Percentiles rank a stretch among this genome's conserved stretches.
phyloP scores from a whole-genome alignment of 2,797 vertebrate genomes.

The Myotis findleyi region DNA sequence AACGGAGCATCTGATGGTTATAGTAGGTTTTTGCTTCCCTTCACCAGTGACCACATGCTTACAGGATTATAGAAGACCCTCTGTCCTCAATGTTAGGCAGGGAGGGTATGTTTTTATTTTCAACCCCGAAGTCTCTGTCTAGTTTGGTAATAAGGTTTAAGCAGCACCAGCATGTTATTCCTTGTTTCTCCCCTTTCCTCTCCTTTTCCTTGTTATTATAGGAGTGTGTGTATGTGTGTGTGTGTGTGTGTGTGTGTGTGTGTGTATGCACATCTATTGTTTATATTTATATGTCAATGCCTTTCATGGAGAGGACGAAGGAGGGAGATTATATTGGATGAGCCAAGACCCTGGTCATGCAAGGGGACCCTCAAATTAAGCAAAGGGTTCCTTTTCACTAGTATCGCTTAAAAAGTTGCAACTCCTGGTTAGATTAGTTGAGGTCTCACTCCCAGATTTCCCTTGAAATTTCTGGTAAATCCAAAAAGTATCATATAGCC shows the following conservation, averaged over 20 bases:
- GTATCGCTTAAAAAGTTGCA: not conserved
- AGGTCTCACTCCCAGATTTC: not conserved
- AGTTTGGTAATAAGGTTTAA: slow-evolving; percentile 37
- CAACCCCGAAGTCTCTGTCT: not conserved
- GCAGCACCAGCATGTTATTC: slow-evolving; percentile 10
- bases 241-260: not conserved
- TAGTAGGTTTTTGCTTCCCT: slow-evolving; percentile 49
- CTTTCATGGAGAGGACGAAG: slow-evolving; percentile 25
- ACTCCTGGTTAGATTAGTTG: not conserved
- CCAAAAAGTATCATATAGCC: not conserved
- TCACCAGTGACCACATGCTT: not conserved
- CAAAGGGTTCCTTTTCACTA: not conserved
- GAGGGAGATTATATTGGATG: slow-evolving; percentile 12
- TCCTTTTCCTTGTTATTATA: slow-evolving; percentile 46
- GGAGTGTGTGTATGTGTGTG: not conserved
- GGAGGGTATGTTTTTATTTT: slow-evolving; percentile 23
- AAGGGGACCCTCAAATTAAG: not conserved
- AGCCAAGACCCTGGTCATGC: not conserved
- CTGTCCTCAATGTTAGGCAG: not conserved
- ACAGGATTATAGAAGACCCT: not conserved
- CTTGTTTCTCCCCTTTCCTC: slow-evolving; percentile 11
- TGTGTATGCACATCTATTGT: not conserved
- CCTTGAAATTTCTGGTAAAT: slow-evolving; percentile 25
- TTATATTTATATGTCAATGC: slow-evolving; percentile 44
- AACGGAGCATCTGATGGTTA: not conserved